Base-by-base conservation (phyloP, 2,888 invertebrate genomes). In the Apantesis nais region DNA sequence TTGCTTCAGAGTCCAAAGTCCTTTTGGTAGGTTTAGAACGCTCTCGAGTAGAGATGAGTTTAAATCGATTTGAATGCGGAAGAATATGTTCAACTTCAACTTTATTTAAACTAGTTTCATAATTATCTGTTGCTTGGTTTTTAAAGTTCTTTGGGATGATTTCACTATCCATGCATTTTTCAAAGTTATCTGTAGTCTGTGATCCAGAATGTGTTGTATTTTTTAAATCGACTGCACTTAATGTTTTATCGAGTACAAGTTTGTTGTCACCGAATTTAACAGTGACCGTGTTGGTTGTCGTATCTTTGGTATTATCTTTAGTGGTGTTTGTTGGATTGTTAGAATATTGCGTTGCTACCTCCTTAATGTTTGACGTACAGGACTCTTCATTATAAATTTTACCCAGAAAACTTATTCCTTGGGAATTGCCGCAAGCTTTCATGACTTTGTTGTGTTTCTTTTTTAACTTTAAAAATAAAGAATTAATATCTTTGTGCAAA, bases 401-500 rank as follows among this genome's bases (percentile, higher is more conserved):
- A 0, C 90, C 92, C 64, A 92, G 80, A 25, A 93, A 83, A 78
- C 89, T 86, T n/a, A 92, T 74, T 0, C 90, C 89, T 58, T 87
- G 87, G 22, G 79, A 76, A 70, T 85, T 87, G 31, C 69, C 74
- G 61, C 79, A 78, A 34, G 81, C 86, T 60, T 84, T 86, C 0
- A 86, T 37, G 3, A 81, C 44, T 74, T 90, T 90, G 0, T 90
- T 89, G 44, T 88, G 84, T 81, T 88, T 92, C 73, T 89, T 91
- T 61, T 80, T 86, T 22, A 93, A 73, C 70, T 91, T 92, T 0
- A 84, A 31, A 75, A 87, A 90, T 25, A 93, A 78, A 37, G 74
- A 80, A 61, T 88, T 87, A 12, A 94, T 90, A 66, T 94, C 93
- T 85, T 90, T 92, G 67, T 90, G 81, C 29, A 91, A 67, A 62